Percentiles rank a stretch among this genome's conserved stretches.
These are phyloP conservation scores for Ephialtes manifestator DNA, from an alignment of 2,888 invertebrate species.

Conservation along the genomic window DNA sequence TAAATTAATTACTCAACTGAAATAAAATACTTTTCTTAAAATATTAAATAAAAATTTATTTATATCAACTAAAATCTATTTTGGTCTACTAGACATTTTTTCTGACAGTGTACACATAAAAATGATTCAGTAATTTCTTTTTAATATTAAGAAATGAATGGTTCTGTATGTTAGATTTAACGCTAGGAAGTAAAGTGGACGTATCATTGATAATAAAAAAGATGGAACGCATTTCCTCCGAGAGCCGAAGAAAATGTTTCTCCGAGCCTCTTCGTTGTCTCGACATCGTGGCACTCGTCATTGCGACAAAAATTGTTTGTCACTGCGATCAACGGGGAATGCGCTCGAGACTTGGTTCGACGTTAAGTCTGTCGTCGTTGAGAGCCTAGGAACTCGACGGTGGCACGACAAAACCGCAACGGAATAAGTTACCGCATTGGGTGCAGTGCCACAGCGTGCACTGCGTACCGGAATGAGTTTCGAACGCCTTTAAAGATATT, in stretches of 20 bases:
- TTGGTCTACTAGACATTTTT: no score
- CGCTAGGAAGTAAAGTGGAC: neutral
- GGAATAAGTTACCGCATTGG: conserved; percentile 64
- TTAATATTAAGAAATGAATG: neutral
- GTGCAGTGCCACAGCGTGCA: conserved; percentile 42
- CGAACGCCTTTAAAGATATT: conserved; percentile 75
- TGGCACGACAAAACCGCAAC: conserved; percentile 53
- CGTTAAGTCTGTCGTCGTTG: neutral
- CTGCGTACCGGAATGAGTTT: conserved; percentile 58
- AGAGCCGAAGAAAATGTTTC: conserved; percentile 22
- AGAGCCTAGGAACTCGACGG: neutral
- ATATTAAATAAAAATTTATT: no score
- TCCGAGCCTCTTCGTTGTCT: conserved; percentile 10
- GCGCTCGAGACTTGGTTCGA: conserved; percentile 19
- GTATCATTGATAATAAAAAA: conserved; percentile 9
- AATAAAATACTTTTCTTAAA: no score
- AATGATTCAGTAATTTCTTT: no score
- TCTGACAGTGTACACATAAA: no score
- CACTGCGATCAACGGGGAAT: conserved; percentile 41
- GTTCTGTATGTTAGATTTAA: neutral
- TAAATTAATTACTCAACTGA: no score
- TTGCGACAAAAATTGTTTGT: conserved; percentile 40
- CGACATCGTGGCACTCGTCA: conserved; percentile 28
- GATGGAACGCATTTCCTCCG: conserved; percentile 21
- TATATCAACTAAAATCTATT: no score